Evolutionary conservation across 2,888 invertebrate genomes (phyloP).

Genomic region (Rutpela maculata): DNA sequence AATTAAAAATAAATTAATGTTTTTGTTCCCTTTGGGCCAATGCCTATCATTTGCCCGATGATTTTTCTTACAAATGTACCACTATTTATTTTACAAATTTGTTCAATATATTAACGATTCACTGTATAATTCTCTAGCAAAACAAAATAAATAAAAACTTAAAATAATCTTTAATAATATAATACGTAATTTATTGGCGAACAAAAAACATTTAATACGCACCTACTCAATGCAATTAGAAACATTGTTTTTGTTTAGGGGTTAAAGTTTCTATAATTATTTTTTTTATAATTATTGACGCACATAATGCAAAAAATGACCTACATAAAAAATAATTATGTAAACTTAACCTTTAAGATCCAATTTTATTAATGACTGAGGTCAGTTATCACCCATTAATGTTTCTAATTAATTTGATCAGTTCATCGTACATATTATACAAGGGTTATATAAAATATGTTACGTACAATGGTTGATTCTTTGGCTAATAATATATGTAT

Average conservation of each 20-base stretch:
- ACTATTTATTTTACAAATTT: background rate
- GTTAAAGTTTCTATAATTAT: conserved; percentile 31
- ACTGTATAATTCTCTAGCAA: too few species aligned
- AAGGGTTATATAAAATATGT: background rate
- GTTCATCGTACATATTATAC: background rate
- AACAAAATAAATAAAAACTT: too few species aligned
- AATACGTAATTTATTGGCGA: background rate
- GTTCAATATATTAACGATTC: too few species aligned
- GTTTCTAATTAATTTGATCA: conserved; percentile 29
- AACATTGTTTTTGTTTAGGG: conserved; percentile 33
- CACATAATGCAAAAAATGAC: conserved; percentile 37
- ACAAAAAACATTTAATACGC: conserved; percentile 18
- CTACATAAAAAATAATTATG: conserved; percentile 25
- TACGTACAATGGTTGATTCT: background rate
- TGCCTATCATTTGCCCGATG: too few species aligned
- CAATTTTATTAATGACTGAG: conserved; percentile 33
- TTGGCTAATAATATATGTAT: too few species aligned
- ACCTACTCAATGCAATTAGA: conserved; percentile 13
- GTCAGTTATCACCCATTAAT: conserved; percentile 30
- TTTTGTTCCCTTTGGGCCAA: too few species aligned
- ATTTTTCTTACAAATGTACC: background rate
- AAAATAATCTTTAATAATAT: background rate
- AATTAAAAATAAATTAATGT: too few species aligned
- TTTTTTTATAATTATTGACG: conserved; percentile 33
- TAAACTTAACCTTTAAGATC: conserved; percentile 35